phyloP scores from a whole-genome alignment of 2,797 vertebrate species.

The Streptopelia turtur region DNA sequence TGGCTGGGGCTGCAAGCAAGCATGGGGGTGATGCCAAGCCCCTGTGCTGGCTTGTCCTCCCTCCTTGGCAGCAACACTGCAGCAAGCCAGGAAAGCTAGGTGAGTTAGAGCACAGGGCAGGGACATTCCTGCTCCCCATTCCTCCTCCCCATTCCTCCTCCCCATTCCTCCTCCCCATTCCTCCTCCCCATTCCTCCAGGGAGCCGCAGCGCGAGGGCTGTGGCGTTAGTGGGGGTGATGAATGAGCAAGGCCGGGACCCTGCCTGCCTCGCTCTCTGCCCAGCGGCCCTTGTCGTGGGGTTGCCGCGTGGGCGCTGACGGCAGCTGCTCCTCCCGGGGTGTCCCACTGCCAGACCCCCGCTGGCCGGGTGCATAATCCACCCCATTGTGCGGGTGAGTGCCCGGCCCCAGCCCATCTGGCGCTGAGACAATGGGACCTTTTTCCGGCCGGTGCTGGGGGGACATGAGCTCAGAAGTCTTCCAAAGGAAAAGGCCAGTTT shows the following conservation, averaged over 20 bases:
- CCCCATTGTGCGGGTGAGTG: neutral
- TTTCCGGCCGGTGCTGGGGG: neutral
- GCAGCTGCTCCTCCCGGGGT: neutral
- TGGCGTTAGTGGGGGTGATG: rapidly evolving
- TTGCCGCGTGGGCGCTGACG: neutral
- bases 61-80: rapidly evolving
- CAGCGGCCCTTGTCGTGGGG: rapidly evolving
- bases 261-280: neutral
- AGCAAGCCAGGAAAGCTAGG: rapidly evolving
- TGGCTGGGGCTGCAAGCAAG: neutral
- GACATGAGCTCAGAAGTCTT: constrained; percentile 5
- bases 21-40: neutral
- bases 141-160: neutral
- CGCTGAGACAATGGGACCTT: constrained; percentile 15
- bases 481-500: neutral
- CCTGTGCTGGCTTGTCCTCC: neutral
- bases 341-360: neutral
- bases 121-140: rapidly evolving
- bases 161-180: rapidly evolving
- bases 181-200: rapidly evolving
- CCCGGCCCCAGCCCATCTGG: neutral
- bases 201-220: rapidly evolving
- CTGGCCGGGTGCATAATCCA: neutral
- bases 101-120: neutral
- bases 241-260: rapidly evolving